Percentiles rank a stretch among this genome's conserved stretches.
phyloP scores from a whole-genome alignment of 2,113 vertebrate species.

The Sporophila hypoxantha region DNA sequence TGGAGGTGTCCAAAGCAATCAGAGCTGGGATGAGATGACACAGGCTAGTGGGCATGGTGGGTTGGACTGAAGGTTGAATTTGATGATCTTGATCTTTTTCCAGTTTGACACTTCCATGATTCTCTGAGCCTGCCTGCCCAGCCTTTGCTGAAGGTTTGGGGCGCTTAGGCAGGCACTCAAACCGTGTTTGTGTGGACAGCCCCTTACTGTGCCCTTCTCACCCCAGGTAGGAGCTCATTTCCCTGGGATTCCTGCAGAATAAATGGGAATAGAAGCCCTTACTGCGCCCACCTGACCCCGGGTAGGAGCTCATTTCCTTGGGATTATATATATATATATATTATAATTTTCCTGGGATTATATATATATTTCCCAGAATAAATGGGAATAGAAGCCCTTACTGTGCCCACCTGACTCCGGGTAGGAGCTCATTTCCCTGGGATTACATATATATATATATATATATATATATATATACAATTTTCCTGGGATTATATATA shows the following conservation, averaged over 20 bases:
- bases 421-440: too few relatives aligned
- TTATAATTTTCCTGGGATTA: too few relatives aligned
- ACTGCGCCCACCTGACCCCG: too few relatives aligned
- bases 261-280: rapidly evolving
- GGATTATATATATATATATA: too few relatives aligned
- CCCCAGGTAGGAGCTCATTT: rapidly evolving
- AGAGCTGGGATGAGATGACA: rapidly evolving
- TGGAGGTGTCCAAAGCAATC: not conserved
- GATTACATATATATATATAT: too few relatives aligned
- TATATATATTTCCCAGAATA: too few relatives aligned
- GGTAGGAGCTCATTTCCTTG: not conserved
- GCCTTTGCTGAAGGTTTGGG: not conserved
- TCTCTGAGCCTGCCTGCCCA: not conserved
- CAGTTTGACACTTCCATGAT: not conserved
- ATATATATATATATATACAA: too few relatives aligned
- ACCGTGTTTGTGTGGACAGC: not conserved
- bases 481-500: too few relatives aligned
- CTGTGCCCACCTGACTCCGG: too few relatives aligned
- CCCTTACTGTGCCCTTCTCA: not conserved
- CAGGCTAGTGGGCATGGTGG: not conserved
- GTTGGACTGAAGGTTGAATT: rapidly evolving
- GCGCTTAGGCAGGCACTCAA: rapidly evolving
- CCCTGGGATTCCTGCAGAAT: not conserved
- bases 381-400: too few relatives aligned
- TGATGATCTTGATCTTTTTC: not conserved